Evolutionary conservation across 2,113 vertebrate genomes (phyloP).

Genomic region (Tapirus terrestris): DNA sequence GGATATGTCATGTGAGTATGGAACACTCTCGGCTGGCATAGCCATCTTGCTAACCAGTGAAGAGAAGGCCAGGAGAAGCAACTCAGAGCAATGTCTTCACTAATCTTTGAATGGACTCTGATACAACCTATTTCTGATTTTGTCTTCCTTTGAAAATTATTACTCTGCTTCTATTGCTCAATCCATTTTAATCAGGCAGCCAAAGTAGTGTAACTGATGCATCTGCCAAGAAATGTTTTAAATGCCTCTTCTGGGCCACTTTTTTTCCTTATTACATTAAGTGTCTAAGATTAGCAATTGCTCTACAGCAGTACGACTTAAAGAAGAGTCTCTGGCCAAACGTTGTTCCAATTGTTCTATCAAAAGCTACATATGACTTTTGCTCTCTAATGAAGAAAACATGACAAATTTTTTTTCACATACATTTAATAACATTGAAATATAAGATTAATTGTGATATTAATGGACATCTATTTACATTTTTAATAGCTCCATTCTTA

Average conservation of each 20-base stretch:
- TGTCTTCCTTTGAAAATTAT: not conserved
- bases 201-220: not conserved
- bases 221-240: not conserved
- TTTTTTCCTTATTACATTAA: not conserved
- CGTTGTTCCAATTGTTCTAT: not conserved
- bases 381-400: not conserved
- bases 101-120: not conserved
- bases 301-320: not conserved
- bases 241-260: not conserved
- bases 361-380: not conserved
- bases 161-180: not conserved
- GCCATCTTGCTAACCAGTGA: not conserved
- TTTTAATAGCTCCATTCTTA: not conserved
- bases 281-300: not conserved
- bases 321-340: not conserved
- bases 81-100: not conserved
- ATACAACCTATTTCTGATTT: not conserved
- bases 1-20: not conserved
- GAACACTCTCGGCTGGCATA: not conserved
- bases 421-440: not conserved
- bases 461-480: not conserved
- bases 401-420: not conserved
- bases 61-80: not conserved
- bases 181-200: not conserved
- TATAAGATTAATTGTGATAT: not conserved